A percentile compares a stretch with the other conserved stretches of the same genome.
Evolutionary conservation across 2,888 invertebrate species (phyloP).

Genomic region (Drosophila picticornis): DNA sequence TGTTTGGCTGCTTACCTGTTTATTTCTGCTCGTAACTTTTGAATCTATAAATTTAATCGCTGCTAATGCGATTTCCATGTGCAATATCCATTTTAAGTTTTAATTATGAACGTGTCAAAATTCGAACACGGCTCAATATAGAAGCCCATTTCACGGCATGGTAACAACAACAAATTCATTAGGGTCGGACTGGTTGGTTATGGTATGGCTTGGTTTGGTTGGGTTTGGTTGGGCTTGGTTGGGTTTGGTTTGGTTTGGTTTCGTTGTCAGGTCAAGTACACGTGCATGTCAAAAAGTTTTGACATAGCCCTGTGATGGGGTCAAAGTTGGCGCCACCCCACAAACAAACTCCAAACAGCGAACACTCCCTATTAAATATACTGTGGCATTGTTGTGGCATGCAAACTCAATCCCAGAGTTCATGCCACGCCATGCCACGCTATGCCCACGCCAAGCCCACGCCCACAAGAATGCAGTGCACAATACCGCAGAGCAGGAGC

Average conservation of each 20-base stretch:
- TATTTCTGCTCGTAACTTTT: constrained; percentile 2
- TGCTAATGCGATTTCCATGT: constrained; percentile 1
- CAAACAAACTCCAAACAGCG: constrained; percentile 9
- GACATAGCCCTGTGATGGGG: constrained; percentile 59
- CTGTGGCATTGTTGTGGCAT: constrained; percentile 63
- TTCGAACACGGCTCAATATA: constrained; percentile 28
- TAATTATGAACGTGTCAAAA: constrained; percentile 59
- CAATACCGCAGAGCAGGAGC: constrained; percentile 28
- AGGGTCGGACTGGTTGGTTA: neutral
- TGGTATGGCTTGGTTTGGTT: neutral
- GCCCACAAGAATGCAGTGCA: constrained; percentile 54
- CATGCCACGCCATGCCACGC: neutral
- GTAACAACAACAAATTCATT: constrained; percentile 29
- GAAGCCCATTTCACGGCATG: neutral
- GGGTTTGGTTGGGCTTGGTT: no score
- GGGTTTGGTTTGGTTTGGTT: neutral
- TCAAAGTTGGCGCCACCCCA: constrained; percentile 26
- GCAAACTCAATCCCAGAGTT: constrained; percentile 16
- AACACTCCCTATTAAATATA: constrained; percentile 42
- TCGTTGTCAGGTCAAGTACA: constrained; percentile 70
- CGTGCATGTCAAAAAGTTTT: constrained; percentile 72
- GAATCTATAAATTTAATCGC: neutral
- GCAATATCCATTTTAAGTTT: constrained; percentile 22
- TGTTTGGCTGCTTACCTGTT: neutral
- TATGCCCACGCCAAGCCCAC: neutral